Conservation (phyloP, 2,113 vertebrate species). For the Merops nubicus region DNA sequence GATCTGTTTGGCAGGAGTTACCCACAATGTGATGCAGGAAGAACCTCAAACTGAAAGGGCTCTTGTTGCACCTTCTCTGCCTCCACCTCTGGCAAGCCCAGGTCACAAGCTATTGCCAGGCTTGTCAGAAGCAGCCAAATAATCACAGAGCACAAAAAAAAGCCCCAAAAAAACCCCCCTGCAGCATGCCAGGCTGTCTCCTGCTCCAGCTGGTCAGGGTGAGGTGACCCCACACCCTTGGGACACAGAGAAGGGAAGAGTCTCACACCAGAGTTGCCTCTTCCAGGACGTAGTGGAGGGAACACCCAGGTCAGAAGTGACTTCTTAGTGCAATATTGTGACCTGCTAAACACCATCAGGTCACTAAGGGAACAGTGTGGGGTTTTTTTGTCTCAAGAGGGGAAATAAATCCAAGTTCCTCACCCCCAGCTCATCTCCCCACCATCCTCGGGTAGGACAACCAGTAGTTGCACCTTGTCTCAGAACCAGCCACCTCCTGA, state of each 20-base stretch:
- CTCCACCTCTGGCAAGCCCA: not conserved
- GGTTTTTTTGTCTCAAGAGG: not conserved
- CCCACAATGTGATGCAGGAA: accelerated
- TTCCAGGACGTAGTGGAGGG: not conserved
- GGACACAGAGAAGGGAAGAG: not conserved
- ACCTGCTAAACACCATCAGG: not conserved
- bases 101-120: not conserved
- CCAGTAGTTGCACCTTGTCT: not conserved
- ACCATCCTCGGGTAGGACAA: not conserved
- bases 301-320: not conserved
- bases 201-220: not conserved
- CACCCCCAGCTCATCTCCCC: not conserved
- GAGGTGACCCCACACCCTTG: not conserved
- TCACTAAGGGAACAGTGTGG: not conserved
- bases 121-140: not conserved
- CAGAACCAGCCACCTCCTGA: not conserved
- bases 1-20: not conserved
- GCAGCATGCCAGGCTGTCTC: not conserved
- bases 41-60: not conserved
- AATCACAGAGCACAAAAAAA: not conserved
- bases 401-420: not conserved
- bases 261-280: too few species aligned
- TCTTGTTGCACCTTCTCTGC: not conserved
- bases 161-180: accelerated
- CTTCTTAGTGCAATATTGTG: conserved; percentile 51